Evolutionary conservation across 2,888 invertebrate genomes (phyloP).

Genomic region (Melinaea menophilus): DNA sequence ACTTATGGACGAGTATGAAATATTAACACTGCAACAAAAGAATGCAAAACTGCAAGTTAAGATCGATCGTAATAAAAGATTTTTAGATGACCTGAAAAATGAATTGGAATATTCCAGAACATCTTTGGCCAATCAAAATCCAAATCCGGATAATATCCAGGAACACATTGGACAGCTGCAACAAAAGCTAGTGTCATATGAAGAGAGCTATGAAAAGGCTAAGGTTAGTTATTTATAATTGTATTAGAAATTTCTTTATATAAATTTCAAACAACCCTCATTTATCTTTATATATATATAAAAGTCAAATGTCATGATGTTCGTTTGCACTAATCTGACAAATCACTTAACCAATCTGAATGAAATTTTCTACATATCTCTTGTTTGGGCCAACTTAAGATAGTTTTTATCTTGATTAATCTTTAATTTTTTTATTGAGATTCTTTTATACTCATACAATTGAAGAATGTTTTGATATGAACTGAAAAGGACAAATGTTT

Average conservation of each 20-base stretch:
- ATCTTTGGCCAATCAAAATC: slow-evolving; percentile 45
- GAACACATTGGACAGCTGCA: slow-evolving; percentile 61
- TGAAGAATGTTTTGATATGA: too few species aligned
- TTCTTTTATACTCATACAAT: too few species aligned
- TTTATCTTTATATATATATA: too few species aligned
- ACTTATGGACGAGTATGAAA: slow-evolving; percentile 58
- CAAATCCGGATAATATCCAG: slow-evolving; percentile 58
- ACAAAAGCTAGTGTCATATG: slow-evolving; percentile 61
- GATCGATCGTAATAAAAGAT: slow-evolving; percentile 58
- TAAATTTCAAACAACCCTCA: background rate
- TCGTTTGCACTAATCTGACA: too few species aligned
- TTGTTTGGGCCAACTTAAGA: too few species aligned
- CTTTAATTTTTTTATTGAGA: too few species aligned
- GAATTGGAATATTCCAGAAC: slow-evolving; percentile 55
- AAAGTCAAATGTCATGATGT: too few species aligned
- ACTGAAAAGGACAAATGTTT: too few species aligned
- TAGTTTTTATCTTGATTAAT: too few species aligned
- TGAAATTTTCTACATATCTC: too few species aligned
- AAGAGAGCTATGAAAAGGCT: slow-evolving; percentile 58
- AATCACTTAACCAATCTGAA: too few species aligned
- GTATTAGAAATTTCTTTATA: background rate
- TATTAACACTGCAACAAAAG: slow-evolving; percentile 59
- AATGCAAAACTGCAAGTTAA: slow-evolving; percentile 53
- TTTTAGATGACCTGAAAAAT: slow-evolving; percentile 48
- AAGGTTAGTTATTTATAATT: slow-evolving; percentile 45